Conservation (phyloP, 92 coral and sea anemone genomes). For the Phymanthus crucifer region DNA sequence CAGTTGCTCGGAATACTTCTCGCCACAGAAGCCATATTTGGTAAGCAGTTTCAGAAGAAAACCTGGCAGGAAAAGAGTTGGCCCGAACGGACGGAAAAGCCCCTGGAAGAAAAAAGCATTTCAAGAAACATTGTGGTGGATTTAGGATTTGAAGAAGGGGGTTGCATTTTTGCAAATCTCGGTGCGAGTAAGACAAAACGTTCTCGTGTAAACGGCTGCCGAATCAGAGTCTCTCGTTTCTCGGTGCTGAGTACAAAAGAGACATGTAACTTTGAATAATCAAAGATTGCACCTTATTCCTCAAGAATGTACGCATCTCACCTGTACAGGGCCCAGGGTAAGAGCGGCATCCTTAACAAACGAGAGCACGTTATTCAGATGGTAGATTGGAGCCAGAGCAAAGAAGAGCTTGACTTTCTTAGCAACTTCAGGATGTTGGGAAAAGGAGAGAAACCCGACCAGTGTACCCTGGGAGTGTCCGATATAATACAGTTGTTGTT, state of each 20-base stretch:
- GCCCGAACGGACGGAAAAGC: constrained; percentile 53
- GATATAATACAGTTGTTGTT: constrained; percentile 65
- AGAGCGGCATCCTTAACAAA: constrained; percentile 55
- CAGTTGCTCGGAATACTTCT: constrained; percentile 54
- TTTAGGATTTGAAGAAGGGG: too few relatives aligned
- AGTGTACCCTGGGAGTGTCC: constrained; percentile 98
- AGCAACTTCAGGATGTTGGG: constrained; percentile 70
- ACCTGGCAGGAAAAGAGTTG: constrained; percentile 72
- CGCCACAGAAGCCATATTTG: constrained; percentile 79
- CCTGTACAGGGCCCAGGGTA: constrained; percentile 81
- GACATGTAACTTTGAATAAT: too few relatives aligned
- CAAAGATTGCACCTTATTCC: too few relatives aligned
- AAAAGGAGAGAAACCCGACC: constrained; percentile 79
- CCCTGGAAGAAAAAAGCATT: too few relatives aligned
- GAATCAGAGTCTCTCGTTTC: too few relatives aligned
- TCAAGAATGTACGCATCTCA: constrained; percentile 11
- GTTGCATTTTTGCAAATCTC: too few relatives aligned
- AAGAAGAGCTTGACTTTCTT: constrained; percentile 83
- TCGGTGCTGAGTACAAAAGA: too few relatives aligned
- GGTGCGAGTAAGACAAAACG: too few relatives aligned
- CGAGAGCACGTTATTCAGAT: constrained; percentile 53
- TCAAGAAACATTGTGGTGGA: too few relatives aligned
- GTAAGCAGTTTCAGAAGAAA: constrained; percentile 51
- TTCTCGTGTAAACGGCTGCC: too few relatives aligned
- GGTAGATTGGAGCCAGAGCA: constrained; percentile 89